phyloP scores from a whole-genome alignment of 2,797 vertebrate genomes.

The Helicolenus hilgendorfi region DNA sequence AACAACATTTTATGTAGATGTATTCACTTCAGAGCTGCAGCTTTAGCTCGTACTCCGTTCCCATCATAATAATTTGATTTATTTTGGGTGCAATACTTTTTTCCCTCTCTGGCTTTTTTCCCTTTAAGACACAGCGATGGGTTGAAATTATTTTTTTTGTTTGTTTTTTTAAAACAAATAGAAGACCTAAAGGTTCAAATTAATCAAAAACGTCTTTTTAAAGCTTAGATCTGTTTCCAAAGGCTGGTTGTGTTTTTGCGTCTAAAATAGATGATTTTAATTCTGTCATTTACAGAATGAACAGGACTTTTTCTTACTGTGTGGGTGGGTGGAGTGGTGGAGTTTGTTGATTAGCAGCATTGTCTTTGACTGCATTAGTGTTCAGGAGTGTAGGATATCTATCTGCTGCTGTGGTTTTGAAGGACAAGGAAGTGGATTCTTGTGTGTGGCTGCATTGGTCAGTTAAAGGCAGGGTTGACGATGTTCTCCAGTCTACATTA shows the following conservation, averaged over 20 bases:
- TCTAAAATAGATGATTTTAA: neutral
- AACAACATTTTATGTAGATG: neutral
- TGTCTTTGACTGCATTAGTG: neutral
- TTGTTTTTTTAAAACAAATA: neutral
- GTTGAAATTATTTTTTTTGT: neutral
- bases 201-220: neutral
- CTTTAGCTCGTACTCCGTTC: neutral
- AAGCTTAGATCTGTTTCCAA: neutral
- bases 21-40: neutral
- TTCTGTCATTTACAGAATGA: neutral
- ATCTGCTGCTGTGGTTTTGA: neutral
- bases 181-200: neutral
- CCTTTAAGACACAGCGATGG: neutral
- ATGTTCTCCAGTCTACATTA: too few relatives aligned
- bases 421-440: neutral
- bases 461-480: slow-evolving; percentile 1
- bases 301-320: neutral
- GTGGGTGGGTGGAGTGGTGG: neutral
- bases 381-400: neutral
- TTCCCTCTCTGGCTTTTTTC: neutral
- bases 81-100: neutral
- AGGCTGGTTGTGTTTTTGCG: neutral
- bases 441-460: slow-evolving; percentile 17
- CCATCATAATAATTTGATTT: neutral
- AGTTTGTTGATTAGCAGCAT: neutral